Conservation (phyloP, 1,140 invertebrate genomes). For the Calliopsis andreniformis region DNA sequence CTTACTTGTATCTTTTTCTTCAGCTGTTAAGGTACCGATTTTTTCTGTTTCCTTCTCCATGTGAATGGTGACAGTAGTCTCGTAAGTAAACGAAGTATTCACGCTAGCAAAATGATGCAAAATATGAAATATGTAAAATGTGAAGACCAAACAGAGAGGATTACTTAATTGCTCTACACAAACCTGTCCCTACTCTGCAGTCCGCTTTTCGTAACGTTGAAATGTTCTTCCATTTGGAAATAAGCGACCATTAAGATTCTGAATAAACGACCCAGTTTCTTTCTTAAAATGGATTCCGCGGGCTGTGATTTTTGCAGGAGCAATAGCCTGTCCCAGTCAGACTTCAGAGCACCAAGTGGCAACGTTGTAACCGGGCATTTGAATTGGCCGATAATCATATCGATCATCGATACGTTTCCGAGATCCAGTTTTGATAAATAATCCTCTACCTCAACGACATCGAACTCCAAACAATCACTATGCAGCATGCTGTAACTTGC, state of each 20-base stretch:
- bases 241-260: constrained; percentile 61
- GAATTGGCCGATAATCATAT: constrained; percentile 44
- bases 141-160: no score
- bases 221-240: constrained; percentile 41
- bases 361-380: constrained; percentile 26
- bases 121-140: no score
- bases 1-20: not conserved
- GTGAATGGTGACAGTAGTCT: not conserved
- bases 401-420: constrained; percentile 30
- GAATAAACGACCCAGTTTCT: constrained; percentile 59
- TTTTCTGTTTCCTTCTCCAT: not conserved
- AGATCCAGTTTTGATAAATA: constrained; percentile 46
- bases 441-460: constrained; percentile 46
- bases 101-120: not conserved
- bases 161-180: not conserved
- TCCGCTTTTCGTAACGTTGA: not conserved
- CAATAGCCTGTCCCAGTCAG: constrained; percentile 66
- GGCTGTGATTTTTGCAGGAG: constrained; percentile 57
- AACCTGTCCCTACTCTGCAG: not conserved
- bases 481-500: not conserved
- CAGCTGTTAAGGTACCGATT: no score
- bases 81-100: no score
- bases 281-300: constrained; percentile 42
- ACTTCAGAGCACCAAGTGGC: constrained; percentile 61
- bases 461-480: constrained; percentile 32